Conservation (phyloP, 2,797 vertebrate genomes). For the Phoeniculus purpureus region DNA sequence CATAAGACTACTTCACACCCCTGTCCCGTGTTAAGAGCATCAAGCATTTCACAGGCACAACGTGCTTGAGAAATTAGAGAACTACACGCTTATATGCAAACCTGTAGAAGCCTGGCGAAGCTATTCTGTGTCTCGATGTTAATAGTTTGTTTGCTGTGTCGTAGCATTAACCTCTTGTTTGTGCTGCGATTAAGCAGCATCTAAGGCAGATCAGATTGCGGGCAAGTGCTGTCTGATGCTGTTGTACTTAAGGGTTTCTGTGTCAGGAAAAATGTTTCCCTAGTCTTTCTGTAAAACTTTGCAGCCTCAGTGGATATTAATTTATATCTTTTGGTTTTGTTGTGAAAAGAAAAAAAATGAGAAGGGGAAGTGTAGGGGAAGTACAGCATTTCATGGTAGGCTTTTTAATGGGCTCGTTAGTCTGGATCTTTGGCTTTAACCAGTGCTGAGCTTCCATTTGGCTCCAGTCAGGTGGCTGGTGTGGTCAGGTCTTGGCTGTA, state of each 20-base stretch:
- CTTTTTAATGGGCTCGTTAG: not conserved
- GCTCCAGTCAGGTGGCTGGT: not conserved
- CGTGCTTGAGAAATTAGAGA: not conserved
- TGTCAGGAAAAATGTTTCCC: not conserved
- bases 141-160: not conserved
- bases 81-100: not conserved
- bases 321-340: not conserved
- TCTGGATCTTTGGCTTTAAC: not conserved
- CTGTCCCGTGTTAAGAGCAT: not conserved
- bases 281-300: not conserved
- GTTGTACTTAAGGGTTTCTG: not conserved
- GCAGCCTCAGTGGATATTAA: not conserved
- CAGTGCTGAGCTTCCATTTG: not conserved
- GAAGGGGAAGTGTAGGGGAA: not conserved
- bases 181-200: not conserved
- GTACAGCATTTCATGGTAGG: not conserved
- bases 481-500: accelerated
- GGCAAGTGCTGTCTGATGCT: not conserved
- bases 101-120: not conserved
- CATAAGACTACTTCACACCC: not conserved
- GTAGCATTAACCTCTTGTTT: constrained; percentile 15
- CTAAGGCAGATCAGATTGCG: not conserved
- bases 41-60: not conserved
- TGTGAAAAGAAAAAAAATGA: not conserved
- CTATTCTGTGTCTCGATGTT: not conserved